Base-by-base conservation (phyloP, 1,140 invertebrate species). In the Cherax quadricarinatus region DNA sequence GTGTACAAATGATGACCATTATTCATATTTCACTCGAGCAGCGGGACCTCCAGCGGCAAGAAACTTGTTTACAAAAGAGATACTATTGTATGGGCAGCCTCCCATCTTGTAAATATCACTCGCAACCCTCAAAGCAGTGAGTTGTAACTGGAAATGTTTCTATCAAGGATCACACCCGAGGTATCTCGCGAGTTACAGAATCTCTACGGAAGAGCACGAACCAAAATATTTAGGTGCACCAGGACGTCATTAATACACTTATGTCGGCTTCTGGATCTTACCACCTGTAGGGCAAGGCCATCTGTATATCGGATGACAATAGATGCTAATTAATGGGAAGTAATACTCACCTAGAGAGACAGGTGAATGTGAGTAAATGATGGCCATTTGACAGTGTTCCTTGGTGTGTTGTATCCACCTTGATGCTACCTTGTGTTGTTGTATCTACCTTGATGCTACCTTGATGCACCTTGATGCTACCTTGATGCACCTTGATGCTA, bases 1-100 rank as follows among this genome's bases (percentile, higher is more conserved):
- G 85, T 81, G n/a, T 91, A 91, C 90, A 91, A 91, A 91, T 91
- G 90, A 87, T 12, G 57, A 57, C 79, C 49, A 86, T 91, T 91
- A 91, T 80, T 91, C 90, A 91, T 82, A 82, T 91, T 91, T 85
- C 84, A 86, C 81, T 14, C 48, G 30, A n/a, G n/a, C 24, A 51
- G 66, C n/a, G 84, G 41, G 62, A 24, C 48, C 30, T 7, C 53
- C 60, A 84, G 10, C 51, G 79, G 79, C 16, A 51, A 57, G 79
- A 30, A 21, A 75, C 70, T 24, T 75, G 70, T 30, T 24, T 30
- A 75, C 24, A 75, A 75, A 30, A 30, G 70, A 21, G 62, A 21
- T 18, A 10, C 18, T 21, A 18, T 16, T 66, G 62, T 66, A 14
- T 18, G 5, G 62, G 14, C 5, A 66, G 14, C 21, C 62, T 51